These are phyloP conservation scores for zebrafish (Danio rerio) DNA, from an alignment of 2,113 vertebrate genomes.

Conservation along the genomic window DNA sequence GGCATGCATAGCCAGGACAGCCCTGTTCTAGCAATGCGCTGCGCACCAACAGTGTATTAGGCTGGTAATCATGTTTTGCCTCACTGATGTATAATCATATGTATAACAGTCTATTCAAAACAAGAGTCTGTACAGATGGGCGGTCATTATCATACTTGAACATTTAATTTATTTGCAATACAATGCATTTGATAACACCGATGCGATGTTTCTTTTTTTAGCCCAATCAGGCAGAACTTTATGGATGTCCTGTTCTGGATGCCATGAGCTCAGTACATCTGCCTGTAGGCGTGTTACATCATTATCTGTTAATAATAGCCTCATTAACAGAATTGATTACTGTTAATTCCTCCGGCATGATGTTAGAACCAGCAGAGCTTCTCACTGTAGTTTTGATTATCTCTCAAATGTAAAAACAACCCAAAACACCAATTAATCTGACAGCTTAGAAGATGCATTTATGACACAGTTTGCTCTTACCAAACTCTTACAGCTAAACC, in stretches of 20 bases:
- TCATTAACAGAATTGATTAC: slow-evolving; percentile 56
- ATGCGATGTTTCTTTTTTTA: not conserved
- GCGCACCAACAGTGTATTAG: too few relatives aligned
- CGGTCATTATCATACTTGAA: not conserved
- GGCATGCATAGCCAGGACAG: too few relatives aligned
- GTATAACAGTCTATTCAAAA: not conserved
- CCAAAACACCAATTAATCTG: not conserved
- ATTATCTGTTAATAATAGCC: slow-evolving; percentile 18
- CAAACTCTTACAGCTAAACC: not conserved
- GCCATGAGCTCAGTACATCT: slow-evolving; percentile 2
- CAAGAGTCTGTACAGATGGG: not conserved
- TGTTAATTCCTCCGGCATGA: slow-evolving; percentile 56
- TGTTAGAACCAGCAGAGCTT: slow-evolving; percentile 27
- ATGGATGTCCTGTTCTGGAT: slow-evolving; percentile 9
- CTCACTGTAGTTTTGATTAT: slow-evolving; percentile 40
- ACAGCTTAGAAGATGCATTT: not conserved
- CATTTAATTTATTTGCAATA: not conserved
- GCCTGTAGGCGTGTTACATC: slow-evolving; percentile 6
- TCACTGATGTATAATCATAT: too few relatives aligned
- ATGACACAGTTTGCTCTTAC: not conserved
- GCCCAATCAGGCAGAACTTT: not conserved
- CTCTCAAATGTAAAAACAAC: not conserved
- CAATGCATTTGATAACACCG: not conserved
- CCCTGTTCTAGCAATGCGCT: too few relatives aligned
- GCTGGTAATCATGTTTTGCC: too few relatives aligned